Base-by-base conservation (phyloP, 2,888 invertebrate species). In the Dexiosoma caninum region DNA sequence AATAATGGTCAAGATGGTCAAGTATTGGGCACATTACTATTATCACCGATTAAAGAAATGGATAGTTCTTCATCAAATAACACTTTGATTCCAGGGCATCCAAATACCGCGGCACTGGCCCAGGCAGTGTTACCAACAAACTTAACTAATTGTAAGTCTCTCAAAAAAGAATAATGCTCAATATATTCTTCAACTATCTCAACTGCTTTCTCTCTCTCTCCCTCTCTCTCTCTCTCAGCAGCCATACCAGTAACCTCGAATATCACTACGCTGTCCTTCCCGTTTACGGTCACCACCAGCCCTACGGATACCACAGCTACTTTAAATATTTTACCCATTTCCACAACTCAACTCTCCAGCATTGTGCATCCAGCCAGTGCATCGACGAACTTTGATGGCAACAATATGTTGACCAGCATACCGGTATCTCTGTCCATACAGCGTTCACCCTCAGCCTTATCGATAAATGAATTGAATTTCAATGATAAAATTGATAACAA, bases 11-110 rank as follows among this genome's bases (percentile, higher is more conserved):
- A 92, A 78, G 95, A 95, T 84, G 92, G 94, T 55, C 94, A 95
- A 2, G 94, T 95, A 40, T 92, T 95, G 2, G 94, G 95, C 86
- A 95, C 94, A 9, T 90, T 96, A 30, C 93, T 95, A 44, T 91
- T 96, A 14, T 95, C 95, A 1, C 96, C 96, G 0, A 96, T 96
- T 80, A 95, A 95, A 88, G 96, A 96, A 90, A 91, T 95, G 83
- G 96, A 96, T 85, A 94, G 95, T 81, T 93, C 92, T 40, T 94
- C 94, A 0, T 94, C 94, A 59, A 94, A 94, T 87, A 94, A 94
- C 86, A 94, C 94, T 55, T 88, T 94, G 84, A 94, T 94, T 87
- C 92, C 94, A 30, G 93, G 94, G 30, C 93, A 94, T 89, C 93
- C 95, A 6, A 93, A 94, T 9, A 94, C 95, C 0, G 93, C 94